These are phyloP conservation scores for Didymodactylos carnosus DNA, from an alignment of 2,888 invertebrate genomes.

Conservation along the genomic window DNA sequence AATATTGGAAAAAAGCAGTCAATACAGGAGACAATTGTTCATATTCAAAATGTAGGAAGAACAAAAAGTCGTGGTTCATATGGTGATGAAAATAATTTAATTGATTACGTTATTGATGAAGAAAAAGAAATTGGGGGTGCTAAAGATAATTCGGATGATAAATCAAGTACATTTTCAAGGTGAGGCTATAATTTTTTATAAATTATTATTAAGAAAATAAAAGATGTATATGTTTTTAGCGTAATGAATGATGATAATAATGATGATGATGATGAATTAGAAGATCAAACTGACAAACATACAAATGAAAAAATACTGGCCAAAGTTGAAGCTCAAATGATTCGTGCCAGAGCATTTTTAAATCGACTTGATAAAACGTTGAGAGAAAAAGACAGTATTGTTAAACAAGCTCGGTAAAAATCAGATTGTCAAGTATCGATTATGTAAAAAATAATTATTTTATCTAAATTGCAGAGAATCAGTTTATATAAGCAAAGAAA, in stretches of 20 bases:
- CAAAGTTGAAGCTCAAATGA: slow-evolving; percentile 9
- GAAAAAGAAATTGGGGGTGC: background rate
- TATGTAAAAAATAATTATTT: background rate
- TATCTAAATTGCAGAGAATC: background rate
- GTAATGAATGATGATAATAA: too few species aligned
- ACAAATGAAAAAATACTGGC: background rate
- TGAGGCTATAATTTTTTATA: background rate
- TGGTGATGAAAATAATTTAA: background rate
- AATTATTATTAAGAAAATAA: background rate
- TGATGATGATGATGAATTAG: background rate
- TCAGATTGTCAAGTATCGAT: background rate
- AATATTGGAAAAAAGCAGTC: too few species aligned
- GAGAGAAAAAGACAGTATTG: slow-evolving; percentile 6
- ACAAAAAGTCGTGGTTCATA: background rate
- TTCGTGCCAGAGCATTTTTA: slow-evolving; percentile 3
- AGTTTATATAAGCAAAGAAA: slow-evolving; percentile 1
- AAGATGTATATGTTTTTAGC: background rate
- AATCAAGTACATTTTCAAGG: background rate
- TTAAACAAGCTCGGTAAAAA: background rate
- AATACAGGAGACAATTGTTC: background rate
- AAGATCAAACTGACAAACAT: background rate
- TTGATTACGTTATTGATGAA: background rate
- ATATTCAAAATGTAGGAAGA: background rate
- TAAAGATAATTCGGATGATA: background rate
- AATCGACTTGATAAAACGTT: slow-evolving; percentile 6